A percentile compares a stretch with the other conserved stretches of the same genome.
phyloP scores from a whole-genome alignment of 2,797 vertebrate genomes.

The Brachyrhaphis roseni region DNA sequence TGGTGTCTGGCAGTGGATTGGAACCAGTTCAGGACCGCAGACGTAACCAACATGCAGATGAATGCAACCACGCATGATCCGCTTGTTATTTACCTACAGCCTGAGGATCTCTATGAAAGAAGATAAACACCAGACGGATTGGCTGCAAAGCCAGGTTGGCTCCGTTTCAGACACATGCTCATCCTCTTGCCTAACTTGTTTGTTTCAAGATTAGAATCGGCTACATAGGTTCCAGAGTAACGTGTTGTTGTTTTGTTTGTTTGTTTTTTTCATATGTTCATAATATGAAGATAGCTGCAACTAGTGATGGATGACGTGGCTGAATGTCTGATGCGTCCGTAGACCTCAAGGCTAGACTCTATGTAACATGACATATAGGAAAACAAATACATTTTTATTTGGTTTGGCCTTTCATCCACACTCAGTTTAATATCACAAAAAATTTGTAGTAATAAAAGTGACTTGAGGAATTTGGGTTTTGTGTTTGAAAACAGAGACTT shows the following conservation, averaged over 20 bases:
- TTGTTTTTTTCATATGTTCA: neutral
- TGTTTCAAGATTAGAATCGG: neutral
- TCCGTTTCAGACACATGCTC: neutral
- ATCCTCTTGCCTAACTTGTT: neutral
- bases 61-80: neutral
- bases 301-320: neutral
- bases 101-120: neutral
- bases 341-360: no score
- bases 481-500: no score
- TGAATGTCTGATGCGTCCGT: neutral
- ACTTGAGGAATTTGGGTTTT: no score
- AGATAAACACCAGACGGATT: neutral
- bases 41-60: neutral
- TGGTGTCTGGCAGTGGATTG: neutral
- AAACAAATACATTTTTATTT: no score
- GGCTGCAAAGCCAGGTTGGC: neutral
- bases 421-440: no score
- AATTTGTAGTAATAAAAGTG: no score
- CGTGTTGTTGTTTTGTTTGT: neutral
- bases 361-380: no score
- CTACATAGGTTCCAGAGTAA: neutral
- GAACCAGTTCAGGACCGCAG: neutral
- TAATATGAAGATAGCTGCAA: neutral
- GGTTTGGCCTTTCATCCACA: no score
- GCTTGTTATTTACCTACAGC: no score